These are phyloP conservation scores for Medauroidea extradentata DNA, from an alignment of 1,140 invertebrate genomes.

Conservation along the genomic window DNA sequence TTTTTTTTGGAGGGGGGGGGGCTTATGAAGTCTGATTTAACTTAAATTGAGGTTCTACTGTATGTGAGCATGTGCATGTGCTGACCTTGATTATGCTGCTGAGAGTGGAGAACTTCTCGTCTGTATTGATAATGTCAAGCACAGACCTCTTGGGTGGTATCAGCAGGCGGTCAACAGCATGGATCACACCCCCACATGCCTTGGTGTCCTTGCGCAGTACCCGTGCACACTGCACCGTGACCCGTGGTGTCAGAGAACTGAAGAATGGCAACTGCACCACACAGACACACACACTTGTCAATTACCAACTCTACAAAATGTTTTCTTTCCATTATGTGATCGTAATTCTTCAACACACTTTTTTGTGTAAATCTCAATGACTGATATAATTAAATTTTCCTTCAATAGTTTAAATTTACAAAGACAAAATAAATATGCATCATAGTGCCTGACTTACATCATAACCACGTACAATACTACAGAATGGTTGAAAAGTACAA, in stretches of 20 bases:
- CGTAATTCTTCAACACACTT: too few relatives aligned
- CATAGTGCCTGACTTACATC: too few relatives aligned
- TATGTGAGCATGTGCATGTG: not conserved
- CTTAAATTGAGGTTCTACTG: not conserved
- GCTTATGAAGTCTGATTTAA: too few relatives aligned
- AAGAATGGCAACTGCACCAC: conserved; percentile 45
- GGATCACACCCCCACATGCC: conserved; percentile 56
- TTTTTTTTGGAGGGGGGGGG: too few relatives aligned
- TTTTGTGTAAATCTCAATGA: too few relatives aligned
- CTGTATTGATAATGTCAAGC: conserved; percentile 41
- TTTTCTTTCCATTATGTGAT: too few relatives aligned
- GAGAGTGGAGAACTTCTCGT: conserved; percentile 45
- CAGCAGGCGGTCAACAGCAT: conserved; percentile 53
- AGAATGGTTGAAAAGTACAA: too few relatives aligned
- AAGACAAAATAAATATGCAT: too few relatives aligned
- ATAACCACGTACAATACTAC: too few relatives aligned
- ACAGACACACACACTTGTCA: conserved; percentile 5
- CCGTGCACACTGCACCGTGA: conserved; percentile 59
- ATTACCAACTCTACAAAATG: too few relatives aligned
- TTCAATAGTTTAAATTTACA: too few relatives aligned
- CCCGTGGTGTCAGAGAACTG: conserved; percentile 45
- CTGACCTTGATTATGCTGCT: conserved; percentile 40
- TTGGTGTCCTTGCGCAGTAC: conserved; percentile 54
- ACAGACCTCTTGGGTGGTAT: conserved; percentile 47
- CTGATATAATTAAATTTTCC: too few relatives aligned